Conservation (phyloP, 1,140 invertebrate species). For the Drosophila watanabei region DNA sequence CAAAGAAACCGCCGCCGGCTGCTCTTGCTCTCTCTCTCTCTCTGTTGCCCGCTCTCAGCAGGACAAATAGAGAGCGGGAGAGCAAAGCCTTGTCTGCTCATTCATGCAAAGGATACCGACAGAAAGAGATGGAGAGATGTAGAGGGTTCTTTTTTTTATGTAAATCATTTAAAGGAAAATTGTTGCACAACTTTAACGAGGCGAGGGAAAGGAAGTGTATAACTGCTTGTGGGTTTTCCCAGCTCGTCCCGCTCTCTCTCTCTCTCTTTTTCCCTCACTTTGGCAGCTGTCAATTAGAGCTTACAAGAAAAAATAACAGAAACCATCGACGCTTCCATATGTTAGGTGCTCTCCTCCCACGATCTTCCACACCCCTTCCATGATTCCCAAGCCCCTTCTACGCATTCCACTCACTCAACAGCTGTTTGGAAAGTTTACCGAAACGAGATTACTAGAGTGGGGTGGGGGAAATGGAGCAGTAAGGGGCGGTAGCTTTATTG, state of each 20-base stretch:
- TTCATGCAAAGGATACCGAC: slow-evolving; percentile 74
- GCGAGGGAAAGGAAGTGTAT: background rate
- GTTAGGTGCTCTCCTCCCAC: slow-evolving; percentile 34
- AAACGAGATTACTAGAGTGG: slow-evolving; percentile 45
- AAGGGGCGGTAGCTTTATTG: slow-evolving; percentile 39
- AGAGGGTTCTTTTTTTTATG: slow-evolving; percentile 40
- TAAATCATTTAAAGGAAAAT: slow-evolving; percentile 74
- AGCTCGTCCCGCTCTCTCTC: slow-evolving; percentile 7
- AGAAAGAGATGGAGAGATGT: slow-evolving; percentile 18
- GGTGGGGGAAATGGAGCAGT: slow-evolving; percentile 5
- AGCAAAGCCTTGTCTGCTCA: slow-evolving; percentile 30
- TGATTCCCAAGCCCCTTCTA: slow-evolving; percentile 10
- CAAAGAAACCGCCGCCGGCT: slow-evolving; percentile 53
- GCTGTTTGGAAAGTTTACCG: slow-evolving; percentile 53
- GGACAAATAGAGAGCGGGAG: slow-evolving; percentile 11
- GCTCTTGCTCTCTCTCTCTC: slow-evolving; percentile 19
- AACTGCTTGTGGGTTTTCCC: slow-evolving; percentile 52
- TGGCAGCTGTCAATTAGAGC: slow-evolving; percentile 73
- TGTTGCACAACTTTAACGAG: slow-evolving; percentile 75
- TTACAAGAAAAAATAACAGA: slow-evolving; percentile 31
- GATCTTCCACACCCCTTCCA: background rate
- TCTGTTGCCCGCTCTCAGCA: background rate
- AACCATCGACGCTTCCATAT: slow-evolving; percentile 44
- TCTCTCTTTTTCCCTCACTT: background rate
- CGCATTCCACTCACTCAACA: slow-evolving; percentile 29